phyloP scores from a whole-genome alignment of 2,113 vertebrate genomes.

The Engraulis encrasicolus region DNA sequence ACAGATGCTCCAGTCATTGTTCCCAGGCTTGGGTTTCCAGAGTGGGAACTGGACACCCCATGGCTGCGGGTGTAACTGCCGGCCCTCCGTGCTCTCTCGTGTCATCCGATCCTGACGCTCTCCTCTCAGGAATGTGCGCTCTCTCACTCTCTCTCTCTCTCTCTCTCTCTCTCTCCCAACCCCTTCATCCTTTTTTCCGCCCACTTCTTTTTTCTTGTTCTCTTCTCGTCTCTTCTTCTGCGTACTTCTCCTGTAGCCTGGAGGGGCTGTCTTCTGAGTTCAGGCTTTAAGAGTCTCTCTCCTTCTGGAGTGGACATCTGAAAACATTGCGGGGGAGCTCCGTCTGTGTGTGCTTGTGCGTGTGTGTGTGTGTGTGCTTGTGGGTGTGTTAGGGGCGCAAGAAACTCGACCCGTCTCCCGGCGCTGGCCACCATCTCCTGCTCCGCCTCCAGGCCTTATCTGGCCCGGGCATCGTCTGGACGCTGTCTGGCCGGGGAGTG shows the following conservation, averaged over 20 bases:
- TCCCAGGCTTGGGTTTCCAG: slow-evolving; percentile 57
- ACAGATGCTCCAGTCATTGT: slow-evolving; percentile 75
- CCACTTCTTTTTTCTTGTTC: not conserved
- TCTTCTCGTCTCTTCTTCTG: slow-evolving; percentile 5
- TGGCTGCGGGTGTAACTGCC: slow-evolving; percentile 69
- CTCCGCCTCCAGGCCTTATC: not conserved
- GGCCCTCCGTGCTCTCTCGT: slow-evolving; percentile 57
- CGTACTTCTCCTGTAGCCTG: slow-evolving; percentile 46
- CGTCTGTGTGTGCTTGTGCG: no score
- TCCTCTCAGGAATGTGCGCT: slow-evolving; percentile 76
- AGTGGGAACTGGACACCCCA: slow-evolving; percentile 65
- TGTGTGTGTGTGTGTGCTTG: no score
- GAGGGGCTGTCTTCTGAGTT: slow-evolving; percentile 16
- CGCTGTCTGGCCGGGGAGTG: not conserved
- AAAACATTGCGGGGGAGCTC: not conserved
- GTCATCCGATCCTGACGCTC: slow-evolving; percentile 71
- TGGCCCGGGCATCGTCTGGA: not conserved
- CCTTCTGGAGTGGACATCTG: not conserved
- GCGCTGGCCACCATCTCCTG: not conserved
- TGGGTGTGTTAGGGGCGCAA: not conserved
- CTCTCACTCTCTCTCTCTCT: slow-evolving; percentile 53
- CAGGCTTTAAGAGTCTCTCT: slow-evolving; percentile 53
- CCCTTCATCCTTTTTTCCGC: not conserved
- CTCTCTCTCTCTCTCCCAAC: not conserved
- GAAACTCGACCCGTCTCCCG: not conserved